Evolutionary conservation across 2,113 vertebrate species (phyloP).

Genomic region (Tyrannus savana): DNA sequence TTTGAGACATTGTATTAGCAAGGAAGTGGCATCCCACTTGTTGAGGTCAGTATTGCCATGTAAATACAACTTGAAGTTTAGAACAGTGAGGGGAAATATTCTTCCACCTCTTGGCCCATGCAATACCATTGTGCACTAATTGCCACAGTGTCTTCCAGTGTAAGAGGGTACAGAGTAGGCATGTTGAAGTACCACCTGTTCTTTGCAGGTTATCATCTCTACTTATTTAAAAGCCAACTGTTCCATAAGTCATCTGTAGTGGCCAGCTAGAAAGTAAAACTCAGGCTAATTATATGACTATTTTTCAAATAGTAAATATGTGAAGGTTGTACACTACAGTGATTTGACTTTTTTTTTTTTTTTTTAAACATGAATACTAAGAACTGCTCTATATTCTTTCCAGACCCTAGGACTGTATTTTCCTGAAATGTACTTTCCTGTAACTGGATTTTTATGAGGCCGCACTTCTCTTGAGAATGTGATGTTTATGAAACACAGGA

Average conservation of each 20-base stretch:
- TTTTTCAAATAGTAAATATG: background rate
- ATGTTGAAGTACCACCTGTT: background rate
- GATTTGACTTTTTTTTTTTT: background rate
- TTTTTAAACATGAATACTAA: background rate
- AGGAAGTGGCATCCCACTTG: background rate
- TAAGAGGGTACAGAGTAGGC: background rate
- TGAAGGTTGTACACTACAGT: background rate
- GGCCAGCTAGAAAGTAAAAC: background rate
- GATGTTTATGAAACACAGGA: background rate
- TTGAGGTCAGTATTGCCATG: background rate
- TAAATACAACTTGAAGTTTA: background rate
- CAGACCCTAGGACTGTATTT: background rate
- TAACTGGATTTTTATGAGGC: background rate
- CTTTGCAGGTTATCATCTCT: background rate
- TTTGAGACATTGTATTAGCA: background rate
- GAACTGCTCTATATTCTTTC: background rate
- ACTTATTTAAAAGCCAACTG: background rate
- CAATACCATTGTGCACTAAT: background rate
- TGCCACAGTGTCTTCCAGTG: background rate
- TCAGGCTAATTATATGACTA: background rate
- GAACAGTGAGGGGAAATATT: accelerated
- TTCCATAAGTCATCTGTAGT: background rate
- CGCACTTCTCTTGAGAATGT: background rate
- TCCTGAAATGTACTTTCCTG: background rate
- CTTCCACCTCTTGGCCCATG: background rate